Base-by-base conservation (phyloP, 2,113 vertebrate species). In the Hemichromis elongatus region DNA sequence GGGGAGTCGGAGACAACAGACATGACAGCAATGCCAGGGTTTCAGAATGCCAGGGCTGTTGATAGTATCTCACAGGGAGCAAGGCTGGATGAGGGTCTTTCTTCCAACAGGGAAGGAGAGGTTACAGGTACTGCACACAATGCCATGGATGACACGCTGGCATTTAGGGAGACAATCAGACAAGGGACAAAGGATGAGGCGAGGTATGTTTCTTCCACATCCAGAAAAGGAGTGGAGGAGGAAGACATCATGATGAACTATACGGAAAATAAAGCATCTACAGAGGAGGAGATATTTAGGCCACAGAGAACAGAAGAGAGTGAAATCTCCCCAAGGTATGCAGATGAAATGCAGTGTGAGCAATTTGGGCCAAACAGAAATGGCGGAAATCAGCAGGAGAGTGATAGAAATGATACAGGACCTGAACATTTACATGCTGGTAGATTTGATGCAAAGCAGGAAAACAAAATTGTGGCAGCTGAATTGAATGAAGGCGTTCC, bases 151-250 rank as follows among this genome's bases (percentile, higher is more conserved):
- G 92, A 94, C 86, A 90, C 37, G 24, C 83, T 95, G 95, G 93
- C 94, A 95, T 96, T 96, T 94, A 89, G 75, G 68, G 88, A 92
- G 90, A 93, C 88, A 90, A 89, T 93, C 88, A 83, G 82, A 82
- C 81, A 79, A 24, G 81, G 84, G 87, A 85, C 87, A 88, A 87
- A 87, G 82, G 85, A 91, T 35, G 40, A 37, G 84, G 79, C 59
- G 81, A 54, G 86, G 59, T 82, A 77, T 87, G 92, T 82, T 86
- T 89, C 89, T 19, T 89, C 87, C 73, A 77, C 85, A 86, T 82
- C 79, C 86, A 91, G 85, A 84, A 86, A 90, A 81, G 81, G 37
- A 85, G 81, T 12, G 75, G 87, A 88, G 79, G 91, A 87, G 85
- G 40, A 68, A 75, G 70, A 75, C 47, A 87, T 89, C 18, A 12